Base-by-base conservation (phyloP, 1,140 invertebrate genomes). In the Brachionus asplanchnoidis region DNA sequence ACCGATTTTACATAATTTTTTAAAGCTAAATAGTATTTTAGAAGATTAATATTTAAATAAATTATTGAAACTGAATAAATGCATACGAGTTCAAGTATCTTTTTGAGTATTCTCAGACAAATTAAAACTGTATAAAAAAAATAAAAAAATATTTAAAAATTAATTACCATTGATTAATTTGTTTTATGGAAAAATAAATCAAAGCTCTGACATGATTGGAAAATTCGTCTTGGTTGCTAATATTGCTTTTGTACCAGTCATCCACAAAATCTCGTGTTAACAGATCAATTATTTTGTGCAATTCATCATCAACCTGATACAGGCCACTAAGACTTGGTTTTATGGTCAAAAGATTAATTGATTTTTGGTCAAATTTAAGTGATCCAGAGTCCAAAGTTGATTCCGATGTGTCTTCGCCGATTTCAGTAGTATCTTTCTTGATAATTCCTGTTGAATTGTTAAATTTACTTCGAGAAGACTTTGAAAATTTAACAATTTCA, bases 271-370 rank as follows among this genome's bases (percentile, higher is more conserved):
- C 82, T 5, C 65, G 40, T n/a, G 70, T 53, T n/a, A 84, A 6
- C 2, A 84, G 23, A 46, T 84, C 82, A 46, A 84, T 84, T 70
- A 84, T 68, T 82, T 65, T 60, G 32, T 82, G 79, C 23, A 82
- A 26, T 65, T 82, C 50, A 3, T 82, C 79, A 68, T 82, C 79
- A 0, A 82, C 53, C 42, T 66, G 32, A 8, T 82, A 82, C n/a
- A 46, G 66, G 11, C 53, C 65, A 23, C 50, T 82, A n/a, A 82
- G 23, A 36, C 26, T 65, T 46, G 79, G 79, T 11, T 68, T 82
- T 65, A 82, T 82, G 53, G 3, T 50, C 2, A 77, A 23, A 3
- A 46, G 26, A 50, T 46, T 77, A 26, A 77, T 20, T 8, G 73
- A 77, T 17, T 50, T 77, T 28, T 77, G 73, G 32, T 77, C 73